phyloP scores from a whole-genome alignment of 2,797 vertebrate species.

The Urosaurus nigricauda region DNA sequence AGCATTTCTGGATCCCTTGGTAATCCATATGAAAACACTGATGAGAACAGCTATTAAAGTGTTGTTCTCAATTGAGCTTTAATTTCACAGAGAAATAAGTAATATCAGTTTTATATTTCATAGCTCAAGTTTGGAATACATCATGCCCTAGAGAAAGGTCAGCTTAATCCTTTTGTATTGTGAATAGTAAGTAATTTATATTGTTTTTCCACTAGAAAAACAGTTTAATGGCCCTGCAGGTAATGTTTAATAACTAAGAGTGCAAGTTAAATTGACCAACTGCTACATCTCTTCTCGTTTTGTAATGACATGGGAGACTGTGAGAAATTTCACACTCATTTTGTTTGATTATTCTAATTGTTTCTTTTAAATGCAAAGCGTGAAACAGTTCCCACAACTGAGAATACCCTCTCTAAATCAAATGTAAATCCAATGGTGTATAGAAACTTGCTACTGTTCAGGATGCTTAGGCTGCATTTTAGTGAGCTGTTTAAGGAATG shows the following conservation, averaged over 20 bases:
- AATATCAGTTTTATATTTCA: slow-evolving; percentile 44
- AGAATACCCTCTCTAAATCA: slow-evolving; percentile 63
- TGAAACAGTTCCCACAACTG: slow-evolving; percentile 48
- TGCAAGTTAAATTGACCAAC: slow-evolving; percentile 69
- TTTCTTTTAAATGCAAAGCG: slow-evolving; percentile 62
- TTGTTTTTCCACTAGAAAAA: slow-evolving; percentile 57
- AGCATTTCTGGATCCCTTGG: neutral
- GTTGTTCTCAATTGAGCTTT: slow-evolving; percentile 28
- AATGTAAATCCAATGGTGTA: slow-evolving; percentile 51
- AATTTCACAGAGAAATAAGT: slow-evolving; percentile 32
- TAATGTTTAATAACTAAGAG: slow-evolving; percentile 71
- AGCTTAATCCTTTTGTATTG: slow-evolving; percentile 44
- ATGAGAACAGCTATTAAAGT: slow-evolving; percentile 3
- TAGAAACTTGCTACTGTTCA: slow-evolving; percentile 28
- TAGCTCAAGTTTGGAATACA: slow-evolving; percentile 22
- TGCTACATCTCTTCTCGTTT: slow-evolving; percentile 59
- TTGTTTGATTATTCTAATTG: slow-evolving; percentile 69
- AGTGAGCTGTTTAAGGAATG: too few relatives aligned
- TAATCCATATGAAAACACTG: slow-evolving; percentile 46
- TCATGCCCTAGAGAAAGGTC: slow-evolving; percentile 53
- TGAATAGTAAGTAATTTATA: slow-evolving; percentile 53
- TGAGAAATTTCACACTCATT: slow-evolving; percentile 68
- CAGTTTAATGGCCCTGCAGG: slow-evolving; percentile 64
- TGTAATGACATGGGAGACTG: slow-evolving; percentile 43
- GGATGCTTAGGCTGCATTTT: slow-evolving; percentile 27